phyloP scores from a whole-genome alignment of 1,140 invertebrate species.

The Philaenus spumarius region DNA sequence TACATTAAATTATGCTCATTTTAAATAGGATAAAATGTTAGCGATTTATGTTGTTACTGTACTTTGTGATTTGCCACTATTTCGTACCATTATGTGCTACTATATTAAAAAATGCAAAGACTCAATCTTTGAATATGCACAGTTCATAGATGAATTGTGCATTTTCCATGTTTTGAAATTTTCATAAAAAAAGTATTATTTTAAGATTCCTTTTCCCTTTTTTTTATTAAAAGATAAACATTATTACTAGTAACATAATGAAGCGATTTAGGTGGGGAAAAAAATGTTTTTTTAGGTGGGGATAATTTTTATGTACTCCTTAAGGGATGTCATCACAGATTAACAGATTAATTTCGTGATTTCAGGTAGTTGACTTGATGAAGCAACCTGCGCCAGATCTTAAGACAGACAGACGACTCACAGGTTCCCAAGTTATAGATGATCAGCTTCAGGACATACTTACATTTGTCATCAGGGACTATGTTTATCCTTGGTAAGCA shows the following conservation, averaged over 20 bases:
- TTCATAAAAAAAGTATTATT: not conserved
- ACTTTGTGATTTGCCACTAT: too few relatives aligned
- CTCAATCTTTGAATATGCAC: too few relatives aligned
- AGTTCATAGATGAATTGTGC: not conserved
- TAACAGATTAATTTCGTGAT: not conserved
- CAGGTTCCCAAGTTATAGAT: slow-evolving; percentile 61
- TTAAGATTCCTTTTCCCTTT: too few relatives aligned
- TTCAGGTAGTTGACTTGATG: slow-evolving; percentile 12
- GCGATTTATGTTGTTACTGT: too few relatives aligned
- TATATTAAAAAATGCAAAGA: too few relatives aligned
- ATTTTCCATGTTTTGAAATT: not conserved
- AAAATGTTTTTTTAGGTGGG: too few relatives aligned
- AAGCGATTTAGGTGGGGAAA: slow-evolving; percentile 16
- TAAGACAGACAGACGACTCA: slow-evolving; percentile 50
- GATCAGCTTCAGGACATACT: slow-evolving; percentile 66
- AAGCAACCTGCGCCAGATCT: slow-evolving; percentile 15
- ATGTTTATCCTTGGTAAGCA: slow-evolving; percentile 70
- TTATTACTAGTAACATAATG: not conserved
- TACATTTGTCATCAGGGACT: slow-evolving; percentile 67
- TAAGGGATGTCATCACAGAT: not conserved
- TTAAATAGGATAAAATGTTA: too few relatives aligned
- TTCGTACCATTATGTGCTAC: too few relatives aligned
- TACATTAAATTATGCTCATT: too few relatives aligned
- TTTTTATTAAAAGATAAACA: not conserved
- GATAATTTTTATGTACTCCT: not conserved